Percentiles rank a stretch among this genome's conserved stretches.
Conservation (phyloP, 2,797 vertebrate genomes). For the Arctocebus calabarensis region DNA sequence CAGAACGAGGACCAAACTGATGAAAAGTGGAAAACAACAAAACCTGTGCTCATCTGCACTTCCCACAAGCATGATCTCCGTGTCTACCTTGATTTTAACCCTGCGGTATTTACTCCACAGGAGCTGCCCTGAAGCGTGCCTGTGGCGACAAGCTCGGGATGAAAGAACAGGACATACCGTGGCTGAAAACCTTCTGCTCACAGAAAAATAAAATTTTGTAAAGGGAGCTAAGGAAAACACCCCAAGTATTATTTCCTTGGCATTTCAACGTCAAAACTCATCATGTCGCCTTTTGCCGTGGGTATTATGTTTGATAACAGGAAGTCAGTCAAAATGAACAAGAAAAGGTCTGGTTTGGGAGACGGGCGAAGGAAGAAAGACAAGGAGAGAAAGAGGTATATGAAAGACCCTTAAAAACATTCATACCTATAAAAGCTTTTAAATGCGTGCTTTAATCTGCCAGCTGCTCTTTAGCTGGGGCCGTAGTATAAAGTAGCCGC, state of each 20-base stretch:
- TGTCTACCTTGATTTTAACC: background rate
- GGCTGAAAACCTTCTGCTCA: constrained; percentile 36
- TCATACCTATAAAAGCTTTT: constrained; percentile 69
- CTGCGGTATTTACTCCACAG: background rate
- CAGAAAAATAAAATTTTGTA: background rate
- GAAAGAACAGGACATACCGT: background rate
- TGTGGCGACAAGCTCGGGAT: background rate
- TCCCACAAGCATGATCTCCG: rapidly evolving
- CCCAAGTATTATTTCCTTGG: background rate
- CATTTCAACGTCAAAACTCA: constrained; percentile 20
- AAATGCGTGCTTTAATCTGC: constrained; percentile 79
- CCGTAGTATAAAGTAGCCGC: constrained; percentile 57
- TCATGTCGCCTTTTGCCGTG: background rate
- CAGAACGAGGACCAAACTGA: background rate
- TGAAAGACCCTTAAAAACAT: constrained; percentile 67
- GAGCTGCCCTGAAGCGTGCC: background rate
- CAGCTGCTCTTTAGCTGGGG: constrained; percentile 83
- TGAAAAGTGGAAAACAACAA: rapidly evolving
- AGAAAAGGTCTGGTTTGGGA: background rate
- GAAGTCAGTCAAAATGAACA: constrained; percentile 68
- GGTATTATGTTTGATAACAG: constrained; percentile 60
- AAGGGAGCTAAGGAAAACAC: constrained; percentile 50
- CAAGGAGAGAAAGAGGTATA: constrained; percentile 46
- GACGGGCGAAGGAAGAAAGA: constrained; percentile 60
- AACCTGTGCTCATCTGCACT: rapidly evolving